These are phyloP conservation scores for Spea multiplicata DNA, from an alignment of 2,113 vertebrate species.

Conservation along the genomic window DNA sequence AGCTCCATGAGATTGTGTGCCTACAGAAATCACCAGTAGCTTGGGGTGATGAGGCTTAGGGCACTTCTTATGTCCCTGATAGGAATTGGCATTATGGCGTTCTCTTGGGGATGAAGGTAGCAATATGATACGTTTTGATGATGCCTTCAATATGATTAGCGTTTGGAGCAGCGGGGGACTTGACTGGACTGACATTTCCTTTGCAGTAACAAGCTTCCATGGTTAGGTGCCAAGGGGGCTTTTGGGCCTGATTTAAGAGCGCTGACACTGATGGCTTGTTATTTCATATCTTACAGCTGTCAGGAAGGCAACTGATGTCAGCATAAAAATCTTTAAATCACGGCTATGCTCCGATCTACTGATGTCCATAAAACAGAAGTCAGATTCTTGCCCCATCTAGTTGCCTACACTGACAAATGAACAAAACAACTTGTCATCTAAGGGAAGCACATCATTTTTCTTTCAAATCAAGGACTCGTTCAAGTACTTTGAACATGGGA, in stretches of 20 bases:
- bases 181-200: conserved; percentile 78
- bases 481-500: conserved; percentile 12
- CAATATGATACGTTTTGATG: neutral
- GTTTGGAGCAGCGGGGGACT: conserved; percentile 53
- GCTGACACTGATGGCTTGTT: conserved; percentile 83
- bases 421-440: conserved; percentile 30
- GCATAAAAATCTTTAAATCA: conserved; percentile 71
- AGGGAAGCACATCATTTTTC: conserved; percentile 25
- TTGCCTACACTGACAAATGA: conserved; percentile 41
- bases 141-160: conserved; percentile 51
- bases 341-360: conserved; percentile 59
- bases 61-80: conserved; percentile 27
- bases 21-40: no score
- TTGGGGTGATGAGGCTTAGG: conserved; percentile 20
- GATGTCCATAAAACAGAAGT: conserved; percentile 62
- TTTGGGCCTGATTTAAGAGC: conserved; percentile 75
- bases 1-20: no score
- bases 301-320: conserved; percentile 78
- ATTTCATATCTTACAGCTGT: conserved; percentile 83
- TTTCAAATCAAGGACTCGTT: conserved; percentile 33
- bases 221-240: conserved; percentile 68
- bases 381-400: conserved; percentile 50
- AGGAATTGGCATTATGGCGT: conserved; percentile 23
- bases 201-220: conserved; percentile 76
- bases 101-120: conserved; percentile 50